A percentile compares a stretch with the other conserved stretches of the same genome.
These are phyloP conservation scores for Helicoverpa zea DNA, from an alignment of 1,140 invertebrate genomes.

Conservation along the genomic window DNA sequence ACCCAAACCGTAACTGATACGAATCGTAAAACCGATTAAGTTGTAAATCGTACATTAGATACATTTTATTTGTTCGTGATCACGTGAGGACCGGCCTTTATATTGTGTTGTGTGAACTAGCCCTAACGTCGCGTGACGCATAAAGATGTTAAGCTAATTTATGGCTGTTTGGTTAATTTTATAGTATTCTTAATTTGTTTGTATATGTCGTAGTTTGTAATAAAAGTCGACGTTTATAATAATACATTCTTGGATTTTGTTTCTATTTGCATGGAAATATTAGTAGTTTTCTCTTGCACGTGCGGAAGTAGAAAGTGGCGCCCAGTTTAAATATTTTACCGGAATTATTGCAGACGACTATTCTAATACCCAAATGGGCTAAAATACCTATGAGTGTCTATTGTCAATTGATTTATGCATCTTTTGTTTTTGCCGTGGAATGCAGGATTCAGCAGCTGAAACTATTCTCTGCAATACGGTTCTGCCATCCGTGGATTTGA, in stretches of 20 bases:
- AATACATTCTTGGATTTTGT: not conserved
- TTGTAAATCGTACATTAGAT: constrained; percentile 26
- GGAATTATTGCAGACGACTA: too few species aligned
- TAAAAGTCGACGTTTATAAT: not conserved
- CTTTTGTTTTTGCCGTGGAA: too few species aligned
- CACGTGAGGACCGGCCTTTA: not conserved
- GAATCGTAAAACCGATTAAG: constrained; percentile 32
- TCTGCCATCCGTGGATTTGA: too few species aligned
- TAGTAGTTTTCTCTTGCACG: not conserved
- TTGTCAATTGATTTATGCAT: too few species aligned
- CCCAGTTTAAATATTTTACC: too few species aligned
- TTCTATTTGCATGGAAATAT: not conserved
- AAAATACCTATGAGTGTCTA: too few species aligned
- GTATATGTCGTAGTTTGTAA: not conserved
- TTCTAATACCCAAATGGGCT: too few species aligned
- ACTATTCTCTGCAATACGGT: too few species aligned
- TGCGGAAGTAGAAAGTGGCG: too few species aligned
- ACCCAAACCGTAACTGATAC: constrained; percentile 29
- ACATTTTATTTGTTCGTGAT: constrained; percentile 32
- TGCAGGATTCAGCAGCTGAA: too few species aligned
- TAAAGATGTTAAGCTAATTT: constrained; percentile 26
- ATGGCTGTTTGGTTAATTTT: not conserved
- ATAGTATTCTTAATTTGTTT: not conserved
- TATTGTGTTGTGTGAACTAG: not conserved
- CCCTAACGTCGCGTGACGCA: not conserved